Conservation (phyloP, 64 coral and sea anemone species). For the Acropora tenuis region DNA sequence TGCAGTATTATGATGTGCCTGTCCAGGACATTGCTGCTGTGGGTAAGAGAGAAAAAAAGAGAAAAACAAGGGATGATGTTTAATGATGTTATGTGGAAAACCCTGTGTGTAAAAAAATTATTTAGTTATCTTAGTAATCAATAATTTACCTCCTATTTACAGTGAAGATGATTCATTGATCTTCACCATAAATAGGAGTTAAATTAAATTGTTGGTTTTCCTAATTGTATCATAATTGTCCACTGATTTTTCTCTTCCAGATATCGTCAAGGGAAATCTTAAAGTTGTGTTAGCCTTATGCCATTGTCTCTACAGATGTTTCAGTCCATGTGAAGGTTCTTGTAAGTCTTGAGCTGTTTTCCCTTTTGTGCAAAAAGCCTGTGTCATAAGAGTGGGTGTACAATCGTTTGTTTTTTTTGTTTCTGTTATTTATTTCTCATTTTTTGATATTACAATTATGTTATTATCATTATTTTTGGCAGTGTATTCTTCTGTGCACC, state of each 20-base stretch:
- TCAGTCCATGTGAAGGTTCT: constrained; percentile 43
- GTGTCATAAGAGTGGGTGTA: neutral
- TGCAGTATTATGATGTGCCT: constrained; percentile 46
- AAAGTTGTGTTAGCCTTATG: constrained; percentile 87
- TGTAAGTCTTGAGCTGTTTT: neutral
- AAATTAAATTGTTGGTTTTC: neutral
- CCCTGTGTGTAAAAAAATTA: no score
- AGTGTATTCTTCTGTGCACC: neutral
- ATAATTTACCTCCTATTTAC: no score
- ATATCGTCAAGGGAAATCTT: constrained; percentile 84
- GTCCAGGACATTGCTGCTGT: constrained; percentile 60
- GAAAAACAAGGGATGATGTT: neutral
- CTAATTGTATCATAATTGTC: neutral
- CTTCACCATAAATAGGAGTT: no score
- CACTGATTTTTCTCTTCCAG: constrained; percentile 18
- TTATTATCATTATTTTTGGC: no score
- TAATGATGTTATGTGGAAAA: neutral
- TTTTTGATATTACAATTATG: no score
- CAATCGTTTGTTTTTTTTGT: neutral
- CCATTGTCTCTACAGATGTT: constrained; percentile 51
- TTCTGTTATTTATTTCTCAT: no score
- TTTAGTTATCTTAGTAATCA: no score
- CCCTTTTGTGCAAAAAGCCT: neutral
- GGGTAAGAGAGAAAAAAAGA: constrained; percentile 34
- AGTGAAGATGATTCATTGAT: no score